Evolutionary conservation across 2,113 vertebrate species (phyloP).

Genomic region (Regulus satrapa): DNA sequence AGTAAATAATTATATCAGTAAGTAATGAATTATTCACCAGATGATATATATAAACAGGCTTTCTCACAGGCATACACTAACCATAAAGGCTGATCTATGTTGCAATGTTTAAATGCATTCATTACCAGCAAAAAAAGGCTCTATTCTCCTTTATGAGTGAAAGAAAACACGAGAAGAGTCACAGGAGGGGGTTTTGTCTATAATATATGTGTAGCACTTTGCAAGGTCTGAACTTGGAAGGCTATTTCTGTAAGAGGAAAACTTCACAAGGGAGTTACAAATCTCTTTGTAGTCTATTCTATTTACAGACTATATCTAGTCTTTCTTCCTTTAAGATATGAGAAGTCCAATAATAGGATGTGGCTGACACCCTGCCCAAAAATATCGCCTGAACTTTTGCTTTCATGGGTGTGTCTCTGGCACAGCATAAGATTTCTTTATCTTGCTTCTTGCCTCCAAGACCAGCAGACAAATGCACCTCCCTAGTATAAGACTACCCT

Average conservation of each 20-base stretch:
- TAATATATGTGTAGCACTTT: not conserved
- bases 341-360: not conserved
- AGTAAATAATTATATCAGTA: not conserved
- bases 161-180: not conserved
- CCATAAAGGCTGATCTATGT: not conserved
- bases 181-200: not conserved
- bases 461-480: not conserved
- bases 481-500: accelerated
- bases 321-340: not conserved
- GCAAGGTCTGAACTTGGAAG: not conserved
- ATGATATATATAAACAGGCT: not conserved
- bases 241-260: not conserved
- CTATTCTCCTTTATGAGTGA: not conserved
- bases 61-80: not conserved
- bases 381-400: not conserved
- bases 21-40: not conserved
- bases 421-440: not conserved
- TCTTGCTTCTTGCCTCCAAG: not conserved
- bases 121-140: not conserved
- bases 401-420: not conserved
- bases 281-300: not conserved
- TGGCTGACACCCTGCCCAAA: not conserved
- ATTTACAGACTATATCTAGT: not conserved
- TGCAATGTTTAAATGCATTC: not conserved
- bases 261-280: not conserved